A percentile compares a stretch with the other conserved stretches of the same genome.
phyloP scores from a whole-genome alignment of 2,888 invertebrate genomes.

The Zaprionus lineosus region DNA sequence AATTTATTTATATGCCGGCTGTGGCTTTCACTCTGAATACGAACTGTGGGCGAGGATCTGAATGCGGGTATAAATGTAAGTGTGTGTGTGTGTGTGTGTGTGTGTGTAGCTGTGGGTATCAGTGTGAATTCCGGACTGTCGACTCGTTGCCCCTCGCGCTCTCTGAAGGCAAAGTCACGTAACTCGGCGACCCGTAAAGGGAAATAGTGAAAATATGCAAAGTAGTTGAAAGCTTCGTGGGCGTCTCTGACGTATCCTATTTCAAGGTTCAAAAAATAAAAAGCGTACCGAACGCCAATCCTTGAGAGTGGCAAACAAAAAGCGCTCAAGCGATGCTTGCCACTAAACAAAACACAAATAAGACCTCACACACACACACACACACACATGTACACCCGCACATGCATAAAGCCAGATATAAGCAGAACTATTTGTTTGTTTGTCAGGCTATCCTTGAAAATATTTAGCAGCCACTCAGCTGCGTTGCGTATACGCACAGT shows the following conservation, averaged over 20 bases:
- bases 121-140: too few species aligned
- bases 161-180: conserved; percentile 62
- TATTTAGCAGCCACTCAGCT: conserved; percentile 70
- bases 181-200: conserved; percentile 53
- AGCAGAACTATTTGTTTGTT: conserved; percentile 52
- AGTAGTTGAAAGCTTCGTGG: conserved; percentile 49
- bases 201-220: conserved; percentile 78
- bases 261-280: conserved; percentile 62
- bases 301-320: conserved; percentile 53
- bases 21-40: too few species aligned
- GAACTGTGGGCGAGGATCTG: too few species aligned
- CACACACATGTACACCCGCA: neutral
- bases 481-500: conserved; percentile 75
- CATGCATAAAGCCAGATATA: conserved; percentile 8
- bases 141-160: conserved; percentile 3
- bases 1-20: conserved; percentile 47
- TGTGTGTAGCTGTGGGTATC: conserved; percentile 11
- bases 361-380: conserved; percentile 1
- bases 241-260: conserved; percentile 57
- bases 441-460: conserved; percentile 75
- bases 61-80: too few species aligned
- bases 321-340: conserved; percentile 50
- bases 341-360: conserved; percentile 48
- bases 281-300: conserved; percentile 54
- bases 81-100: too few species aligned